Conservation (phyloP, 2,797 vertebrate species). For the Semaprochilodus insignis region DNA sequence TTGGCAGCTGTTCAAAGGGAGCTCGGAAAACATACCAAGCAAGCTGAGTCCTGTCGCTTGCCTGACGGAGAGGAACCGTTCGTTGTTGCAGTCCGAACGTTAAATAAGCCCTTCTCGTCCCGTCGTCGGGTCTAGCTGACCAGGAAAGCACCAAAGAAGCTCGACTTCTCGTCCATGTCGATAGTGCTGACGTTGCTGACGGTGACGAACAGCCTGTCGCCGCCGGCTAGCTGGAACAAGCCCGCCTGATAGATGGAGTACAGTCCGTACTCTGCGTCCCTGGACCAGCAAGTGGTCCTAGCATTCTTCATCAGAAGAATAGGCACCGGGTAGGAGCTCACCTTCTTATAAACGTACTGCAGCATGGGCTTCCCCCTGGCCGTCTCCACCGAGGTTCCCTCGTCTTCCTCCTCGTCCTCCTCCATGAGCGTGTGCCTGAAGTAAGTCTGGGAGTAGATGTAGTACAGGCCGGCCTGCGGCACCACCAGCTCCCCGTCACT, state of each 20-base stretch:
- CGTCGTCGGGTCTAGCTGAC: conserved; percentile 76
- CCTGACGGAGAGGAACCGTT: conserved; percentile 7
- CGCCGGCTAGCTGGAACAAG: conserved; percentile 86
- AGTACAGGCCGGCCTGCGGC: conserved; percentile 87
- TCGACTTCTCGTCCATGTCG: conserved; percentile 95
- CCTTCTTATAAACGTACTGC: conserved; percentile 94
- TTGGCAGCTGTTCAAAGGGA: conserved; percentile 40
- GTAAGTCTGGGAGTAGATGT: conserved; percentile 95
- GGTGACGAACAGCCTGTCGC: conserved; percentile 91
- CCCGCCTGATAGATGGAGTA: conserved; percentile 97
- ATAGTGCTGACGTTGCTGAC: conserved; percentile 90
- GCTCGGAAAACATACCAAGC: conserved; percentile 40
- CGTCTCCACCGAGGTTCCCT: conserved; percentile 56
- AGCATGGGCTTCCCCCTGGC: conserved; percentile 86
- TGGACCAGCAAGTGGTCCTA: conserved; percentile 95
- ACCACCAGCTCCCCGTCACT: conserved; percentile 90
- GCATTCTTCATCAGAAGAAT: conserved; percentile 97
- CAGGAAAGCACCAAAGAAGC: conserved; percentile 94
- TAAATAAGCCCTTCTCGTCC: conserved; percentile 1
- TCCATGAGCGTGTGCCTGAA: conserved; percentile 86
- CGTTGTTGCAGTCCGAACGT: background rate
- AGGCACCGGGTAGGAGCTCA: conserved; percentile 87
- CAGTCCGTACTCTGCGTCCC: conserved; percentile 88
- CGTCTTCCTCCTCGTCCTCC: conserved; percentile 71
- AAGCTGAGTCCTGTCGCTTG: conserved; percentile 41